A percentile compares a stretch with the other conserved stretches of the same genome.
Conservation (phyloP, 53 echinoderm and acorn worm species). For the Mesocentrotus franciscanus region DNA sequence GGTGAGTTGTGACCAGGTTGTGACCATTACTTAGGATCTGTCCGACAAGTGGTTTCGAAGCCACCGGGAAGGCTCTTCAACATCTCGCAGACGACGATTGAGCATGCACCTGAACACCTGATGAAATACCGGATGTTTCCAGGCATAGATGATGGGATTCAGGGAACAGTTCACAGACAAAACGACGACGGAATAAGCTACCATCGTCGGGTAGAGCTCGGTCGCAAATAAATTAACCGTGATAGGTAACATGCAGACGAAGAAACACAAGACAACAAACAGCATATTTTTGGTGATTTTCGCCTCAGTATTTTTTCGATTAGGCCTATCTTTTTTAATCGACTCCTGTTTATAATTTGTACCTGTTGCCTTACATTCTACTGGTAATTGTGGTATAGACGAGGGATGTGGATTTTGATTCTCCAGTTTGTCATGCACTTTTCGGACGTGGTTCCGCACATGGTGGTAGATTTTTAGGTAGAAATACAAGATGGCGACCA, state of each 20-base stretch:
- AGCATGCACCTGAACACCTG: constrained; percentile 72
- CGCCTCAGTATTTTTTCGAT: constrained; percentile 41
- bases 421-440: not conserved
- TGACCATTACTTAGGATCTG: no score
- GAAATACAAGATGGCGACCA: constrained; percentile 71
- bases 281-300: constrained; percentile 80
- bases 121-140: constrained; percentile 80
- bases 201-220: constrained; percentile 53
- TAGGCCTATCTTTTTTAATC: not conserved
- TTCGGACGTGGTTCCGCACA: constrained; percentile 69
- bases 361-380: not conserved
- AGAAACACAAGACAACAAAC: constrained; percentile 79
- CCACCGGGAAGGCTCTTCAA: constrained; percentile 73
- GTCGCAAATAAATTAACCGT: constrained; percentile 64
- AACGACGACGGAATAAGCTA: constrained; percentile 68
- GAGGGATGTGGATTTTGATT: constrained; percentile 17
- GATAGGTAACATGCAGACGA: constrained; percentile 75
- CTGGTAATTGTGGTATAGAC: constrained; percentile 15
- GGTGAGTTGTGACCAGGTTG: no score
- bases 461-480: constrained; percentile 74
- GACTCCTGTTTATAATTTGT: not conserved
- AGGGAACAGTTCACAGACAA: constrained; percentile 75
- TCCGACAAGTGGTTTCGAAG: constrained; percentile 14
- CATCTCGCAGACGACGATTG: constrained; percentile 63
- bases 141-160: constrained; percentile 81